A percentile compares a stretch with the other conserved stretches of the same genome.
phyloP scores from a whole-genome alignment of 2,797 vertebrate species.

The Sebastes steindachneri region DNA sequence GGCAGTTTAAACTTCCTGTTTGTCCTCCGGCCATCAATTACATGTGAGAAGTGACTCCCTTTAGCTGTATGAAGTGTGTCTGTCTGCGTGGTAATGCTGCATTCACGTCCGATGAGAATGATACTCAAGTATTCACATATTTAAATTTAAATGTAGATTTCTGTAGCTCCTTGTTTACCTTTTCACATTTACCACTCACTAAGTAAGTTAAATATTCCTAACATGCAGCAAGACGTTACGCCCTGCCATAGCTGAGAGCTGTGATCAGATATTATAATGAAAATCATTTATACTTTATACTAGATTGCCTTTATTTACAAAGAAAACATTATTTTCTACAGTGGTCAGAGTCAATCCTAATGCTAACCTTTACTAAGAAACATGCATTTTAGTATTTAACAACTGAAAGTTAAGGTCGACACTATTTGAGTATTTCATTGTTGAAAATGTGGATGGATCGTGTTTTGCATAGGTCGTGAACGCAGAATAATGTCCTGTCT shows the following conservation, averaged over 20 bases:
- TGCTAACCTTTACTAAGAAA: not conserved
- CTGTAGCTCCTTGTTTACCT: not conserved
- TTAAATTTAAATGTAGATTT: not conserved
- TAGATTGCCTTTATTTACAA: not conserved
- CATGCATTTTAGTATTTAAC: not conserved
- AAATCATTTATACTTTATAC: not conserved
- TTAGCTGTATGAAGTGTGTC: not conserved
- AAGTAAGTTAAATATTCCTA: not conserved
- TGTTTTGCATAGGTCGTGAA: slow-evolving; percentile 25
- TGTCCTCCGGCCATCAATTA: not conserved
- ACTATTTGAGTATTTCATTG: not conserved
- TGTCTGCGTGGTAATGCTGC: not conserved
- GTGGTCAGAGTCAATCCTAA: not conserved
- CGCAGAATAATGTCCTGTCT: slow-evolving; percentile 9
- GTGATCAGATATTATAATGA: not conserved
- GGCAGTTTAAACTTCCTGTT: not conserved
- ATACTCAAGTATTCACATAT: not conserved
- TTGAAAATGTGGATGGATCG: not conserved
- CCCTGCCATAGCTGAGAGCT: not conserved
- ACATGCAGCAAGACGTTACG: not conserved
- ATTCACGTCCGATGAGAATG: slow-evolving; percentile 1
- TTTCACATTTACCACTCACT: not conserved
- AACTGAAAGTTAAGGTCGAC: not conserved
- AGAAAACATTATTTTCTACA: not conserved
- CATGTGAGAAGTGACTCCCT: not conserved